Evolutionary conservation across 2,888 invertebrate genomes (phyloP).

Genomic region (Apamea monoglypha): DNA sequence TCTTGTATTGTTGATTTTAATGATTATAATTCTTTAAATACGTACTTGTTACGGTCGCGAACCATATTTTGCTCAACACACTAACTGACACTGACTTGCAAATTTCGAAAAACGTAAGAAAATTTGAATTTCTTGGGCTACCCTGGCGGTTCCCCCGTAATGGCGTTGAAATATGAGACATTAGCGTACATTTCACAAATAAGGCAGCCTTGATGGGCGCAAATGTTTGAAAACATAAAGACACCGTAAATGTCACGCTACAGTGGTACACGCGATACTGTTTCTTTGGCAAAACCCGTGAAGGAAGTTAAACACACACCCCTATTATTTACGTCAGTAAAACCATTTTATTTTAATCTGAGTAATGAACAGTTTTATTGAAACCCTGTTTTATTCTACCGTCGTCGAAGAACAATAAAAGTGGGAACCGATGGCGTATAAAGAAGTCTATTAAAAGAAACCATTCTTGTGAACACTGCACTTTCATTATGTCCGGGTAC

Average conservation of each 20-base stretch:
- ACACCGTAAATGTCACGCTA: slow-evolving; percentile 1
- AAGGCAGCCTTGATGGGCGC: not conserved
- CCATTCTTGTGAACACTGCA: slow-evolving; percentile 2
- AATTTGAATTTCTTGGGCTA: not conserved
- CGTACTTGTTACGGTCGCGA: not conserved
- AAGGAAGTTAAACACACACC: not conserved
- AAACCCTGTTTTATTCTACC: not conserved
- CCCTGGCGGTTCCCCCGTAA: not conserved
- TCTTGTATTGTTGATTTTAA: not conserved
- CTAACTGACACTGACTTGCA: not conserved
- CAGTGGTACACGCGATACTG: not conserved
- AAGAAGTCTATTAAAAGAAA: slow-evolving; percentile 21
- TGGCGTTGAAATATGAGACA: slow-evolving; percentile 4
- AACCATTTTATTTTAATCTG: slow-evolving; percentile 8
- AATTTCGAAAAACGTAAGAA: not conserved
- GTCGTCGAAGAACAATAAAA: slow-evolving; percentile 27
- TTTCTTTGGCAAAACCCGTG: slow-evolving; percentile 4
- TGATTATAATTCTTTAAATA: not conserved
- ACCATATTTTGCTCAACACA: not conserved
- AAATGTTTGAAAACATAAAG: slow-evolving; percentile 22
- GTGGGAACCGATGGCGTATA: slow-evolving; percentile 21
- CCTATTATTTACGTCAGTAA: not conserved
- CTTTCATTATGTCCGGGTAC: slow-evolving; percentile 4
- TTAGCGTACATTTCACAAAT: slow-evolving; percentile 1
- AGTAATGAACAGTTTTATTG: not conserved